phyloP scores from a whole-genome alignment of 2,797 vertebrate species.

The Coendou prehensilis region DNA sequence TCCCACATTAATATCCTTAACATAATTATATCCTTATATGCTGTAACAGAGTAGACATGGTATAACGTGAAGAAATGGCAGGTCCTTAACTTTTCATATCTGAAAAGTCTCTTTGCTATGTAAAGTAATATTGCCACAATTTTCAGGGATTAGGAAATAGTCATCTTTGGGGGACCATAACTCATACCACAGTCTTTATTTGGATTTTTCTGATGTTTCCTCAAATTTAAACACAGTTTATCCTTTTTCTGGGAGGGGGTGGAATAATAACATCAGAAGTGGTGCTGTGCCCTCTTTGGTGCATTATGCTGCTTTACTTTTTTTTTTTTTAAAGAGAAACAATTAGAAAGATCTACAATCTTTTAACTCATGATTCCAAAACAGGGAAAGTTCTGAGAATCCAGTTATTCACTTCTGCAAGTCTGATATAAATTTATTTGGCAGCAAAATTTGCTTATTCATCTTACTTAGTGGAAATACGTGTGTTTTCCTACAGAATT shows the following conservation, averaged over 20 bases:
- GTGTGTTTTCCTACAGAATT: not conserved
- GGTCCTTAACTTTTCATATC: not conserved
- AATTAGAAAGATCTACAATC: not conserved
- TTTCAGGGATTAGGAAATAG: not conserved
- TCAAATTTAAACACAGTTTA: not conserved
- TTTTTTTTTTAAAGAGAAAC: not conserved
- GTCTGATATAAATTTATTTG: not conserved
- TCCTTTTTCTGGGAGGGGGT: not conserved
- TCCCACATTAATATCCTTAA: not conserved
- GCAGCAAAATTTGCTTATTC: not conserved
- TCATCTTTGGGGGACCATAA: too few species aligned
- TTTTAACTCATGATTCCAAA: not conserved
- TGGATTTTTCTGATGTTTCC: not conserved
- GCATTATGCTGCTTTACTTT: not conserved
- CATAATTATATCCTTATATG: not conserved
- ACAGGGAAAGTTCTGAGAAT: not conserved
- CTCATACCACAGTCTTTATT: not conserved
- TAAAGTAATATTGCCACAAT: not conserved
- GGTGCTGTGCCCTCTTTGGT: not conserved
- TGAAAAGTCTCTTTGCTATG: not conserved
- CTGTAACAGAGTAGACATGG: not conserved
- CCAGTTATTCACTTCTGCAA: not conserved
- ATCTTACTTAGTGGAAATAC: not conserved
- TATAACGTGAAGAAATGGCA: not conserved
- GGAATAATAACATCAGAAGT: not conserved